Conservation (phyloP, 2,888 invertebrate genomes). For the Pseudococcus viburni region DNA sequence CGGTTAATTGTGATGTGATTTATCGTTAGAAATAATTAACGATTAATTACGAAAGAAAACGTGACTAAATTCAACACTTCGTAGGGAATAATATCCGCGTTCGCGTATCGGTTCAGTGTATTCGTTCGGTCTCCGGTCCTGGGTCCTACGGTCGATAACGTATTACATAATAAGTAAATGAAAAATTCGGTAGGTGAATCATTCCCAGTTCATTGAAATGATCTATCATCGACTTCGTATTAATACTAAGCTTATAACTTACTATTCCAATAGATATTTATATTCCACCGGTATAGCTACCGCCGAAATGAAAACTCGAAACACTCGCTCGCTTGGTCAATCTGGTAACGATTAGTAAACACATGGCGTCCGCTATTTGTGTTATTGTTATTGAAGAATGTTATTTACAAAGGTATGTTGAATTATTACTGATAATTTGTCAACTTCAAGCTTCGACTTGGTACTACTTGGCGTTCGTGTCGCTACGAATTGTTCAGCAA, state of each 20-base stretch:
- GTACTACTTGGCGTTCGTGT: not conserved
- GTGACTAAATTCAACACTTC: not conserved
- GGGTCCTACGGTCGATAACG: not conserved
- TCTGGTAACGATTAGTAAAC: slow-evolving; percentile 29
- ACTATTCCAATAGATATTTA: slow-evolving; percentile 1
- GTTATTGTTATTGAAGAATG: slow-evolving; percentile 49
- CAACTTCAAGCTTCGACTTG: not conserved
- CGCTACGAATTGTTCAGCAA: not conserved
- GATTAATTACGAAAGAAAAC: not conserved
- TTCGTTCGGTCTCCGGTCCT: not conserved
- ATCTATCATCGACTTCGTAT: not conserved
- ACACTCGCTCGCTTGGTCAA: not conserved
- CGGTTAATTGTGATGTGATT: not conserved
- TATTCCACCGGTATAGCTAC: not conserved
- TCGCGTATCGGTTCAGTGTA: not conserved
- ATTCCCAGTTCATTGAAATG: not conserved
- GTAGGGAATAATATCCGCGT: too few species aligned
- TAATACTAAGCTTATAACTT: not conserved
- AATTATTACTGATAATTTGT: slow-evolving; percentile 21
- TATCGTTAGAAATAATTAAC: not conserved
- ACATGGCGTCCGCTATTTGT: slow-evolving; percentile 2
- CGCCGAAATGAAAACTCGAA: slow-evolving; percentile 14
- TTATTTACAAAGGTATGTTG: slow-evolving; percentile 4
- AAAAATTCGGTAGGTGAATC: not conserved
- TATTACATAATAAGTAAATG: not conserved